Evolutionary conservation across 2,888 invertebrate genomes (phyloP).

Genomic region (Neelides folsomi): DNA sequence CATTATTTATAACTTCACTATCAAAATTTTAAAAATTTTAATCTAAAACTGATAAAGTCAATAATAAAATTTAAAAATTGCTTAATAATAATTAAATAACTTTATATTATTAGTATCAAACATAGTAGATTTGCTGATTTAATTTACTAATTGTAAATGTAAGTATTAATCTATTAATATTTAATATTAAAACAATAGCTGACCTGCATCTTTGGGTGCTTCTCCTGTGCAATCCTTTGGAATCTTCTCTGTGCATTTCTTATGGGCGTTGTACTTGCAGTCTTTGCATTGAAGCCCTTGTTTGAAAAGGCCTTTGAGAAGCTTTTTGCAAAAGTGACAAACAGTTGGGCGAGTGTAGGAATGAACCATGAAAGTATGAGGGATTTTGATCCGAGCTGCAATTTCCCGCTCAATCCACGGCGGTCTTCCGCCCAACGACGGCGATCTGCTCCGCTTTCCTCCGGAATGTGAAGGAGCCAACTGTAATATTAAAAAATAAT

Average conservation of each 20-base stretch:
- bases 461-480: slow-evolving; percentile 20
- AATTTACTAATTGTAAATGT: no score
- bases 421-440: slow-evolving; percentile 53
- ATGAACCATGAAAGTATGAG: slow-evolving; percentile 94
- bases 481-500: slow-evolving; percentile 9
- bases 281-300: slow-evolving; percentile 96
- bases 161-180: no score
- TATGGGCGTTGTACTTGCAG: slow-evolving; percentile 91
- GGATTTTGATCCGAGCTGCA: slow-evolving; percentile 44
- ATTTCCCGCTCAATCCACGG: slow-evolving; percentile 59
- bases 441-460: slow-evolving; percentile 49
- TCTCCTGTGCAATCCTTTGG: slow-evolving; percentile 83
- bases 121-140: no score
- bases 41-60: no score
- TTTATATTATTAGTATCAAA: no score
- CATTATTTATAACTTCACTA: no score
- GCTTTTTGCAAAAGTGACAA: slow-evolving; percentile 88
- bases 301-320: slow-evolving; percentile 85
- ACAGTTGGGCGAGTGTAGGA: slow-evolving; percentile 93
- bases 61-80: no score
- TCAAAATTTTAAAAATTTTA: no score
- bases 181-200: background rate
- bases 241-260: slow-evolving; percentile 79
- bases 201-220: slow-evolving; percentile 46
- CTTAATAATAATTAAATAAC: no score